phyloP scores from a whole-genome alignment of 2,888 invertebrate genomes.

The Chloroclystis v-ata region DNA sequence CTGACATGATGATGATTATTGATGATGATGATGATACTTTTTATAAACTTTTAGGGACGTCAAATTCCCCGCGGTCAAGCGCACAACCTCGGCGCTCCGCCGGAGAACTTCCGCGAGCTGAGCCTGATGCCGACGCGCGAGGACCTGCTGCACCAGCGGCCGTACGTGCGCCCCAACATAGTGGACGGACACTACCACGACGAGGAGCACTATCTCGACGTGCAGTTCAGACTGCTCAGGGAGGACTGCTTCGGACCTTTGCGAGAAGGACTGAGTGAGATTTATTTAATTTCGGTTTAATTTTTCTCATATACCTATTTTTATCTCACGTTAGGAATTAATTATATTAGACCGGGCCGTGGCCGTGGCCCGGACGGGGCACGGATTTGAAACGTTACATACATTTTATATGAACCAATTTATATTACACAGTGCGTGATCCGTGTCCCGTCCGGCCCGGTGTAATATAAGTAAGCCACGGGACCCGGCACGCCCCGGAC shows the following conservation, averaged over 20 bases:
- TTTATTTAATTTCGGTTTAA: neutral
- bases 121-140: constrained; percentile 49
- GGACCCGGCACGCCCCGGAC: too few relatives aligned
- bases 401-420: too few relatives aligned
- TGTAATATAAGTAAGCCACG: too few relatives aligned
- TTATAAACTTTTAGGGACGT: constrained; percentile 8
- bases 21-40: too few relatives aligned
- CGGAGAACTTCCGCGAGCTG: constrained; percentile 54
- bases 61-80: constrained; percentile 4
- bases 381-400: too few relatives aligned
- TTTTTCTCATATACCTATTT: too few relatives aligned
- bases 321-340: too few relatives aligned
- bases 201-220: constrained; percentile 85
- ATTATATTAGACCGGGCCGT: too few relatives aligned
- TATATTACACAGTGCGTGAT: too few relatives aligned
- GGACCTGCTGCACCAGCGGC: constrained; percentile 44
- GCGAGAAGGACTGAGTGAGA: constrained; percentile 79
- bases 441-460: too few relatives aligned
- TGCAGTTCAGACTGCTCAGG: constrained; percentile 85
- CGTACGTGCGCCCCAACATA: constrained; percentile 73
- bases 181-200: constrained; percentile 79
- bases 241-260: constrained; percentile 89
- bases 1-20: too few relatives aligned
- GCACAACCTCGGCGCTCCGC: constrained; percentile 39
- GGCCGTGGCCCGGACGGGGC: too few relatives aligned